A percentile compares a stretch with the other conserved stretches of the same genome.
These are phyloP conservation scores for Hermaeophaga mercurialis DNA, from an alignment of 2,888 invertebrate genomes.

Conservation along the genomic window DNA sequence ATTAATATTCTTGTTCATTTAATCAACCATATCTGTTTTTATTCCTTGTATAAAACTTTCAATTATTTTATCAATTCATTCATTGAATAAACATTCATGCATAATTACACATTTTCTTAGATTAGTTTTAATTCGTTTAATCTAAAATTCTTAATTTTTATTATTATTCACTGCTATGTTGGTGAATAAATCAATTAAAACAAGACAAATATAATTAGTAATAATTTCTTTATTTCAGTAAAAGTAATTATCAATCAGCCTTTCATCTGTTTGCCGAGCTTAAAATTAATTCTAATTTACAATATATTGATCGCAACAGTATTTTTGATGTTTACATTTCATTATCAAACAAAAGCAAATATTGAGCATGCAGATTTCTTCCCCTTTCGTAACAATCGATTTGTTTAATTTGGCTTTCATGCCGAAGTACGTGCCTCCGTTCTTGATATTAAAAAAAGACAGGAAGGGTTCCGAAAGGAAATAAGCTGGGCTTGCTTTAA, in stretches of 20 bases:
- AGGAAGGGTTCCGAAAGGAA: too few species aligned
- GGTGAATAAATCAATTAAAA: too few species aligned
- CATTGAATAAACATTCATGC: too few species aligned
- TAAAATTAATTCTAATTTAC: slow-evolving; percentile 40
- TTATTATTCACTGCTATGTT: too few species aligned
- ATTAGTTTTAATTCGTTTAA: too few species aligned
- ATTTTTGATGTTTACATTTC: slow-evolving; percentile 43
- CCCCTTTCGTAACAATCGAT: slow-evolving; percentile 25
- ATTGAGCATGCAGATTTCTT: slow-evolving; percentile 32
- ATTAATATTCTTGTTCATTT: too few species aligned
- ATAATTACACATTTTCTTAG: too few species aligned
- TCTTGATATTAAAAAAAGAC: neutral
- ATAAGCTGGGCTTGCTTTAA: too few species aligned
- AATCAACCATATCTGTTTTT: too few species aligned
- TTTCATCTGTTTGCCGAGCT: slow-evolving; percentile 27
- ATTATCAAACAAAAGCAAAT: slow-evolving; percentile 45
- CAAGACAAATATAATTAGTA: neutral
- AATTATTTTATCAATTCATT: too few species aligned
- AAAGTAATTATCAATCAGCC: neutral
- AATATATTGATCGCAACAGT: slow-evolving; percentile 38
- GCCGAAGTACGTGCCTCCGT: neutral
- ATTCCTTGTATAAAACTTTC: too few species aligned
- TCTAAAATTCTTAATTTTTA: too few species aligned
- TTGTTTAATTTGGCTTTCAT: slow-evolving; percentile 25
- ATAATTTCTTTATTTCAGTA: neutral